These are phyloP conservation scores for Antheraea mylitta DNA, from an alignment of 1,140 invertebrate genomes.

Conservation along the genomic window DNA sequence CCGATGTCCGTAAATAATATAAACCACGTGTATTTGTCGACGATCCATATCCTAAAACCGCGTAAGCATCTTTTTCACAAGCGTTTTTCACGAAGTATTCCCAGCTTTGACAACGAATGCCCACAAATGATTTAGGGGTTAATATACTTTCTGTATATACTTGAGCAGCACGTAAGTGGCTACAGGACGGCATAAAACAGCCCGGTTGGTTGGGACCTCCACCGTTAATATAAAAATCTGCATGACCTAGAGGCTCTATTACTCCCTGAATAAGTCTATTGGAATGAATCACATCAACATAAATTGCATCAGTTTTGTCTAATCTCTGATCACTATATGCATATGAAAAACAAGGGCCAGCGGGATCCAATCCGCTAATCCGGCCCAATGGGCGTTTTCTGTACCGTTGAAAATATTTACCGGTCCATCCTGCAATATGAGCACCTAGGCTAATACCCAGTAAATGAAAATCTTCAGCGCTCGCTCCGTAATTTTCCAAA, in stretches of 20 bases:
- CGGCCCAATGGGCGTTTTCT: constrained; percentile 56
- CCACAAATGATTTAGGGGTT: constrained; percentile 76
- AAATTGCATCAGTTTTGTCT: constrained; percentile 80
- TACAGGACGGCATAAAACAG: constrained; percentile 81
- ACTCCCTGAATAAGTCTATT: constrained; percentile 81
- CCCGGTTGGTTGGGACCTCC: constrained; percentile 83
- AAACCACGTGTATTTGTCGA: constrained; percentile 69
- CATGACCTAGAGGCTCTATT: constrained; percentile 79
- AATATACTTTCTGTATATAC: constrained; percentile 81
- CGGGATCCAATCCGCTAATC: constrained; percentile 80
- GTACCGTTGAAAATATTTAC: constrained; percentile 78
- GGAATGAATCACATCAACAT: constrained; percentile 84
- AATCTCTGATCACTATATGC: constrained; percentile 75
- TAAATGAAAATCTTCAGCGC: constrained; percentile 76
- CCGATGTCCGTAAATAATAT: constrained; percentile 79
- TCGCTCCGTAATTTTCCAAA: constrained; percentile 74
- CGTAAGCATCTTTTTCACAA: constrained; percentile 58
- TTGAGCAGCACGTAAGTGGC: constrained; percentile 80
- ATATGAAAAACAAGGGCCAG: constrained; percentile 76
- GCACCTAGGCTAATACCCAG: constrained; percentile 83
- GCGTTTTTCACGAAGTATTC: constrained; percentile 71
- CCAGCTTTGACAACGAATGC: constrained; percentile 72
- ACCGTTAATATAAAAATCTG: constrained; percentile 85
- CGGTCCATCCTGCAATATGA: constrained; percentile 80
- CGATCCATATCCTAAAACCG: constrained; percentile 79